Conservation (phyloP, 2,113 vertebrate species). For the Alligator sinensis region DNA sequence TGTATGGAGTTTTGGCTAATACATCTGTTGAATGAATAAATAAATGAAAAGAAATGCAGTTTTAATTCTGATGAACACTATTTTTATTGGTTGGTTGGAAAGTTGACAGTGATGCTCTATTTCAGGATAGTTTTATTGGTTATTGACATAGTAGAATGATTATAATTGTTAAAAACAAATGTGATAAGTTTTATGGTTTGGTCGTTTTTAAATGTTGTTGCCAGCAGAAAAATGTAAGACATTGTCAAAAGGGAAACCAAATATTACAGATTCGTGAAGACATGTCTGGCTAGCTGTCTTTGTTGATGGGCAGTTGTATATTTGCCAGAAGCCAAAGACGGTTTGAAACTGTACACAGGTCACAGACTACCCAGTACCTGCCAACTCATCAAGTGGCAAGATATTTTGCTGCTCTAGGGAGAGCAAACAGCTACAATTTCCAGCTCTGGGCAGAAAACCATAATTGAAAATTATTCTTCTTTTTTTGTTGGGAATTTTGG, state of each 20-base stretch:
- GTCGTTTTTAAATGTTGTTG: conserved; percentile 12
- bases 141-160: conserved; percentile 42
- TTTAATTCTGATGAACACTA: conserved; percentile 59
- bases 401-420: neutral
- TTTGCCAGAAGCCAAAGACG: neutral
- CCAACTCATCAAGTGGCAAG: neutral
- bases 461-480: neutral
- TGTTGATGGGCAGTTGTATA: neutral
- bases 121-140: conserved; percentile 22
- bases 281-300: neutral
- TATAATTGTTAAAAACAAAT: conserved; percentile 19
- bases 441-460: neutral
- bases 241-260: neutral
- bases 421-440: neutral
- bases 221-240: conserved; percentile 23
- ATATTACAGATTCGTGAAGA: neutral
- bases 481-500: neutral
- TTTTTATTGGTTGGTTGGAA: conserved; percentile 58
- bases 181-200: conserved; percentile 2
- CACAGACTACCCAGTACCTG: neutral
- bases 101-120: conserved; percentile 54
- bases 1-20: conserved; percentile 51
- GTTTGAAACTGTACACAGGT: neutral
- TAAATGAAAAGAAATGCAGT: conserved; percentile 66
- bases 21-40: conserved; percentile 63